Conservation (phyloP, 1,140 invertebrate genomes). For the Nylanderia fulva region DNA sequence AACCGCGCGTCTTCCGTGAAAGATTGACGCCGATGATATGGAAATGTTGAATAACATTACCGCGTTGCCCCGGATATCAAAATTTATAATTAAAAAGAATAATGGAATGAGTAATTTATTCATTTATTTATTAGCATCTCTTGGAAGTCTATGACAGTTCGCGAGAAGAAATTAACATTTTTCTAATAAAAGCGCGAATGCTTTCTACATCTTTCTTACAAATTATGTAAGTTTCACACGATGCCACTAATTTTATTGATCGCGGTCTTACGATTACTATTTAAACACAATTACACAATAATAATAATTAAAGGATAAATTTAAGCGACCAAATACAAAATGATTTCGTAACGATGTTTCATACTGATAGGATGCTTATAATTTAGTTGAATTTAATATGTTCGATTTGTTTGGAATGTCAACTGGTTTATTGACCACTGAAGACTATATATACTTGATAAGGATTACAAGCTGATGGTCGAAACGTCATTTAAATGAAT, state of each 20-base stretch:
- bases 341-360: no score
- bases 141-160: not conserved
- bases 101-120: not conserved
- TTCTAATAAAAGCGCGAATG: not conserved
- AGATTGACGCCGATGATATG: conserved; percentile 34
- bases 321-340: no score
- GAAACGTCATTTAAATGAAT: no score
- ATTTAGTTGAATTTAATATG: no score
- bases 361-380: no score
- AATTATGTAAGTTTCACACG: not conserved
- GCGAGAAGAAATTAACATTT: not conserved
- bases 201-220: not conserved
- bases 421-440: no score
- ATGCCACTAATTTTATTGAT: not conserved
- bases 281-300: not conserved
- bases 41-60: conserved; percentile 26
- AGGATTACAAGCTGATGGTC: no score
- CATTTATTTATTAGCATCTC: not conserved
- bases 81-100: not conserved
- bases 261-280: not conserved
- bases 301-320: no score
- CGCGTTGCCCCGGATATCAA: not conserved
- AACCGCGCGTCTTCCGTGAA: conserved; percentile 42
- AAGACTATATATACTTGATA: no score
- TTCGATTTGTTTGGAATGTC: no score